Conservation (phyloP, 2,797 vertebrate species). For the Pseudochaenichthys georgianus region DNA sequence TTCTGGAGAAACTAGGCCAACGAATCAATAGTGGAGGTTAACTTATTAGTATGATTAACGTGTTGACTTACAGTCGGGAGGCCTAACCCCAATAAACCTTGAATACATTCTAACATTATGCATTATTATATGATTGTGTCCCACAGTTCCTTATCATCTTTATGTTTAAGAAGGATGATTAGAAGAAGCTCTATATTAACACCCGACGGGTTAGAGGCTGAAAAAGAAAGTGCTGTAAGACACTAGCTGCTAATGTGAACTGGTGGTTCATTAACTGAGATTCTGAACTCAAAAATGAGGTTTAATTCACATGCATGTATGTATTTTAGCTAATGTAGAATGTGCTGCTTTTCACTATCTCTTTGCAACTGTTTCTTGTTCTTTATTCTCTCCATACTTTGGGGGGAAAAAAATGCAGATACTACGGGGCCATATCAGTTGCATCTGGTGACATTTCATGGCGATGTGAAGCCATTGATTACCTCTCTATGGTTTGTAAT, state of each 20-base stretch:
- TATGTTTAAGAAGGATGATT: slow-evolving; percentile 45
- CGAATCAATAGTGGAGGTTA: slow-evolving; percentile 65
- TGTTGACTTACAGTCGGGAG: slow-evolving; percentile 56
- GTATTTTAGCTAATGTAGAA: slow-evolving; percentile 7
- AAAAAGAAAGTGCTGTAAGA: slow-evolving; percentile 13
- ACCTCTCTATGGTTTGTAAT: slow-evolving; percentile 80
- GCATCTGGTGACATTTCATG: slow-evolving; percentile 80
- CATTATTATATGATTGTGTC: slow-evolving; percentile 32
- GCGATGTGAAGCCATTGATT: slow-evolving; percentile 75
- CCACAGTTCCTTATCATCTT: background rate
- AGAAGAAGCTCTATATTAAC: slow-evolving; percentile 20
- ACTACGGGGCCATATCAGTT: slow-evolving; percentile 62
- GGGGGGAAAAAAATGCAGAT: slow-evolving; percentile 54
- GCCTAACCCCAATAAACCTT: slow-evolving; percentile 69
- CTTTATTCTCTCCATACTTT: slow-evolving; percentile 48
- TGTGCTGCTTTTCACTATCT: slow-evolving; percentile 3
- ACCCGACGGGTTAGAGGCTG: slow-evolving; percentile 37
- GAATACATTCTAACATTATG: slow-evolving; percentile 63
- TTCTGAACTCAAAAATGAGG: slow-evolving; percentile 7
- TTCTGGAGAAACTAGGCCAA: slow-evolving; percentile 32
- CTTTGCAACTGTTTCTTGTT: slow-evolving; percentile 34
- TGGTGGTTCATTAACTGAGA: slow-evolving; percentile 27
- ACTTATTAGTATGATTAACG: slow-evolving; percentile 60
- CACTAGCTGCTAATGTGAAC: slow-evolving; percentile 22
- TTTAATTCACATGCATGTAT: slow-evolving; percentile 24